A percentile compares a stretch with the other conserved stretches of the same genome.
These are phyloP conservation scores for Drosophila vallismaia DNA, from an alignment of 2,888 invertebrate species.

Conservation along the genomic window DNA sequence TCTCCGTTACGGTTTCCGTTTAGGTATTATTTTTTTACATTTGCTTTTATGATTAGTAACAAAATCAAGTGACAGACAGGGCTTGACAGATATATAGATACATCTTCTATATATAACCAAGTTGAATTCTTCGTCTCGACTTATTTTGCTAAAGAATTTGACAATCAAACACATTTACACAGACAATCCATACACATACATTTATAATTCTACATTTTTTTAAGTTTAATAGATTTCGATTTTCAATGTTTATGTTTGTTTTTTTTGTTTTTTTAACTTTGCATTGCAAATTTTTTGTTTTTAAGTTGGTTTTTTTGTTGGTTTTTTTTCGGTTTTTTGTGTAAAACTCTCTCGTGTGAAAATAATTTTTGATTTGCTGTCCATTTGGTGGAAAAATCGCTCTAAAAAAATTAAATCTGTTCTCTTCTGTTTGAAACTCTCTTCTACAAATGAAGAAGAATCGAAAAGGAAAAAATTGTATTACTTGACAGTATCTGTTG, in stretches of 20 bases:
- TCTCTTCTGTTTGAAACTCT: slow-evolving; percentile 2
- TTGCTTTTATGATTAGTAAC: slow-evolving; percentile 39
- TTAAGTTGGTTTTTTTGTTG: slow-evolving; percentile 28
- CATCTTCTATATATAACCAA: slow-evolving; percentile 13
- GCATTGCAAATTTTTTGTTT: slow-evolving; percentile 34
- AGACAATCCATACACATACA: slow-evolving; percentile 52
- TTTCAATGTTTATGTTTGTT: slow-evolving; percentile 30
- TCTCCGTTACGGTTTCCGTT: neutral
- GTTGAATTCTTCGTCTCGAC: slow-evolving; percentile 23
- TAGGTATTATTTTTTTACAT: slow-evolving; percentile 48
- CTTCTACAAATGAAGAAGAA: slow-evolving; percentile 1
- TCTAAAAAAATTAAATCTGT: slow-evolving; percentile 13
- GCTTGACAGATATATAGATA: slow-evolving; percentile 3
- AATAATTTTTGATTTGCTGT: slow-evolving; percentile 54
- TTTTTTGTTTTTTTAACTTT: slow-evolving; percentile 16
- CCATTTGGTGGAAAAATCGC: slow-evolving; percentile 42
- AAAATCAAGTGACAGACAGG: slow-evolving; percentile 27
- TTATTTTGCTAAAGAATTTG: slow-evolving; percentile 44
- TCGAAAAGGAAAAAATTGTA: slow-evolving; percentile 5
- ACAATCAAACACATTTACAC: slow-evolving; percentile 71
- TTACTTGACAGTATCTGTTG: slow-evolving; percentile 1
- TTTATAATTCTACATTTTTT: slow-evolving; percentile 27
- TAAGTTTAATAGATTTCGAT: slow-evolving; percentile 28
- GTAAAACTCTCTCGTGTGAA: slow-evolving; percentile 46
- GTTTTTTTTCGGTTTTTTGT: slow-evolving; percentile 15